phyloP scores from a whole-genome alignment of 2,888 invertebrate species.

The Erebia epiphron region DNA sequence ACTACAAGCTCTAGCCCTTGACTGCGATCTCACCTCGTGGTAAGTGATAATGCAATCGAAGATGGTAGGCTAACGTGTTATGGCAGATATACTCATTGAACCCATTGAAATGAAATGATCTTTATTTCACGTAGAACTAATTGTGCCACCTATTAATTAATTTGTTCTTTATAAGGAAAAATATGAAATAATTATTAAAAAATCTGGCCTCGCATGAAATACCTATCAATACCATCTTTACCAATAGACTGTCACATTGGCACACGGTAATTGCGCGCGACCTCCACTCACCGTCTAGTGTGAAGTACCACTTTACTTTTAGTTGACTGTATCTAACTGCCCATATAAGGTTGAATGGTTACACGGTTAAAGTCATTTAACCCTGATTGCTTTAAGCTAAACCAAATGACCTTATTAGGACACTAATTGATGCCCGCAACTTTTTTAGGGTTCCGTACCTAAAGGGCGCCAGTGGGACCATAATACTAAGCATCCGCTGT shows the following conservation, averaged over 20 bases:
- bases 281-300: conserved; percentile 11
- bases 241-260: conserved; percentile 3
- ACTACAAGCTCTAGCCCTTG: too few species aligned
- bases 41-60: too few species aligned
- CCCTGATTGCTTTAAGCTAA: conserved; percentile 5
- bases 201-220: background rate
- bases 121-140: too few species aligned
- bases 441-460: too few species aligned
- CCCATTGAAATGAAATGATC: too few species aligned
- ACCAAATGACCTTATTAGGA: background rate
- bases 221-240: conserved; percentile 3
- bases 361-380: conserved; percentile 1
- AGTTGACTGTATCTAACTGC: background rate
- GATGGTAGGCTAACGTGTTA: too few species aligned
- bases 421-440: too few species aligned
- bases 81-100: too few species aligned
- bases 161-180: background rate
- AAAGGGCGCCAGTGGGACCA: too few species aligned
- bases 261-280: conserved; percentile 2
- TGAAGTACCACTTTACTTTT: conserved; percentile 11
- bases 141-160: too few species aligned
- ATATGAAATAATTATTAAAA: background rate
- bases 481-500: too few species aligned
- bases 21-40: too few species aligned
- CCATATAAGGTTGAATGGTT: conserved; percentile 12